Percentiles rank a stretch among this genome's conserved stretches.
Conservation (phyloP, 2,113 vertebrate species). For the Apteryx mantelli region DNA sequence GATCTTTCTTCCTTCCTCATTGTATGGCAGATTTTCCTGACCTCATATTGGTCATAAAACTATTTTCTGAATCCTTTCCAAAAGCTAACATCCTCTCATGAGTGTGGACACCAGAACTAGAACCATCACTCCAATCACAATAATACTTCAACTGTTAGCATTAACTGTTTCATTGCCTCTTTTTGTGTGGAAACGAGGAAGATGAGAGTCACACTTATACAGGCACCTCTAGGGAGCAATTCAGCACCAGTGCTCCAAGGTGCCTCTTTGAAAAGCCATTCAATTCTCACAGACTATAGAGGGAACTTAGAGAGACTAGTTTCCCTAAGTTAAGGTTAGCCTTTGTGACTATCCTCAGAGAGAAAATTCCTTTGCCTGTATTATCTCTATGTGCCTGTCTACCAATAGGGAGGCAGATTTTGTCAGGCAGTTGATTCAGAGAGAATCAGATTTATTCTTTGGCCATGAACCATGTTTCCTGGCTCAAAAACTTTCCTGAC, state of each 20-base stretch:
- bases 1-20: neutral
- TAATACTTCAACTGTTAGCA: neutral
- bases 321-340: neutral
- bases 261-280: neutral
- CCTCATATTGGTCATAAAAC: neutral
- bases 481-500: conserved; percentile 50
- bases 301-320: neutral
- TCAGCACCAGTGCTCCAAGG: neutral
- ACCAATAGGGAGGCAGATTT: conserved; percentile 19
- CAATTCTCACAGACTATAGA: neutral
- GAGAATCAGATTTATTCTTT: conserved; percentile 47
- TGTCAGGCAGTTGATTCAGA: conserved; percentile 54
- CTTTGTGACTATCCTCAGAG: neutral
- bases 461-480: conserved; percentile 34
- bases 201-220: neutral
- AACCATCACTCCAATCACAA: neutral
- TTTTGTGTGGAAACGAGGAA: neutral
- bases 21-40: neutral
- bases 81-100: neutral
- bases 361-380: neutral
- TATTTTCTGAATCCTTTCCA: neutral
- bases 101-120: neutral
- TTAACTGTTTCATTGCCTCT: neutral
- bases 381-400: neutral
- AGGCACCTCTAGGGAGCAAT: neutral